Conservation (phyloP, 2,888 invertebrate genomes). For the Lomographa bimaculata region DNA sequence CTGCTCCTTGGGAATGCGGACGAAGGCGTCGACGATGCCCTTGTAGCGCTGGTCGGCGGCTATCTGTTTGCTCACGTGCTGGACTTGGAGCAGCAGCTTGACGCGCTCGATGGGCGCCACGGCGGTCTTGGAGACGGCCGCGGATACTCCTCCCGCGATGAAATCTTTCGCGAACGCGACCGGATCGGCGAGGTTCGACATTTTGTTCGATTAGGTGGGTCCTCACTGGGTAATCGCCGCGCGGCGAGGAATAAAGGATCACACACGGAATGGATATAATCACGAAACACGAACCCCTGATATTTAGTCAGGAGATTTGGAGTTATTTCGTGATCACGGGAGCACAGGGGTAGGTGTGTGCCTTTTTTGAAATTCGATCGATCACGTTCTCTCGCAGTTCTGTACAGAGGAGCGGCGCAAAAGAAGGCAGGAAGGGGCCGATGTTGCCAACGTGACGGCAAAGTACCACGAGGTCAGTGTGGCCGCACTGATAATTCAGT, state of each 20-base stretch:
- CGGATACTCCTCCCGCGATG: conserved; percentile 95
- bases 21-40: conserved; percentile 94
- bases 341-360: conserved; percentile 82
- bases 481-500: conserved; percentile 33
- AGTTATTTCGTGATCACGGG: conserved; percentile 80
- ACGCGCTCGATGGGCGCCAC: conserved; percentile 99
- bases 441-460: conserved; percentile 70
- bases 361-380: conserved; percentile 83
- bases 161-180: conserved; percentile 96
- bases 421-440: conserved; percentile 81
- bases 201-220: conserved; percentile 70
- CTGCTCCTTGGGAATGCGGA: conserved; percentile 95
- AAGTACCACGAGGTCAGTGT: conserved; percentile 79
- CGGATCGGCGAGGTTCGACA: conserved; percentile 87
- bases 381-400: conserved; percentile 81
- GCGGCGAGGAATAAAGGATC: conserved; percentile 40
- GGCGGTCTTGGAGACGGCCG: conserved; percentile 97
- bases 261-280: conserved; percentile 74
- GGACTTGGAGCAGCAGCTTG: conserved; percentile 97
- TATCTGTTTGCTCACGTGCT: conserved; percentile 97
- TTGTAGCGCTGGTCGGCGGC: conserved; percentile 95
- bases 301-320: conserved; percentile 74
- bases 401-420: conserved; percentile 79
- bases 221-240: conserved; percentile 64
- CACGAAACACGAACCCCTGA: conserved; percentile 82